These are phyloP conservation scores for Haliaeetus leucogaster DNA, from an alignment of 2,113 vertebrate genomes.

Conservation along the genomic window DNA sequence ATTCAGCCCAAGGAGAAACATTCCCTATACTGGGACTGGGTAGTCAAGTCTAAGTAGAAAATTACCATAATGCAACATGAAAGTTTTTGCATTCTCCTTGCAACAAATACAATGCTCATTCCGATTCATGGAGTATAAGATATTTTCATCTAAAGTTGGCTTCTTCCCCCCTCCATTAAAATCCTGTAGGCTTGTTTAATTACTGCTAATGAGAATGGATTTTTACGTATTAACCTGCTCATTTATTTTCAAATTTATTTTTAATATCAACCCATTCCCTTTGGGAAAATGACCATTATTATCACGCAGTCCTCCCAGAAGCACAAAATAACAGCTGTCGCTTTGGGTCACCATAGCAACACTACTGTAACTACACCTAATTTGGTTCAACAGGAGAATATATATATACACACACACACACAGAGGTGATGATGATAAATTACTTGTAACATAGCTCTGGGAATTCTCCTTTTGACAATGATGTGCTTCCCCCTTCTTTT, in stretches of 20 bases:
- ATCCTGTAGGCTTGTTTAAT: slow-evolving; percentile 50
- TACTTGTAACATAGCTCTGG: neutral
- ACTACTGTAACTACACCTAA: slow-evolving; percentile 64
- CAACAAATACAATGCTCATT: neutral
- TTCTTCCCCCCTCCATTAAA: neutral
- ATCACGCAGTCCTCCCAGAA: slow-evolving; percentile 44
- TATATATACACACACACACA: accelerated
- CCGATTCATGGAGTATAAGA: neutral
- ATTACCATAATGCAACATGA: neutral
- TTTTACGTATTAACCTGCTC: slow-evolving; percentile 60
- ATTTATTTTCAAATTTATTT: slow-evolving; percentile 32
- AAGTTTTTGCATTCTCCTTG: neutral
- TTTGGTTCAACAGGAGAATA: slow-evolving; percentile 15
- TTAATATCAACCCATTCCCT: slow-evolving; percentile 19
- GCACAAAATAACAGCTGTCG: slow-evolving; percentile 77
- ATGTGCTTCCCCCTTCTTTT: neutral
- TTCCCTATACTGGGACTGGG: neutral
- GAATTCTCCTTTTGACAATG: neutral
- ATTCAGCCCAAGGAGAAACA: neutral
- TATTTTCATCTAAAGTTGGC: slow-evolving; percentile 8
- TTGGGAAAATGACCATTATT: slow-evolving; percentile 55
- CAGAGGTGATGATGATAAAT: neutral
- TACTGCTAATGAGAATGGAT: slow-evolving; percentile 54
- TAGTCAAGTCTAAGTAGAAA: neutral
- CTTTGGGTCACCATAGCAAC: slow-evolving; percentile 81